These are phyloP conservation scores for Maccullochella peelii DNA, from an alignment of 2,113 vertebrate species.

Conservation along the genomic window DNA sequence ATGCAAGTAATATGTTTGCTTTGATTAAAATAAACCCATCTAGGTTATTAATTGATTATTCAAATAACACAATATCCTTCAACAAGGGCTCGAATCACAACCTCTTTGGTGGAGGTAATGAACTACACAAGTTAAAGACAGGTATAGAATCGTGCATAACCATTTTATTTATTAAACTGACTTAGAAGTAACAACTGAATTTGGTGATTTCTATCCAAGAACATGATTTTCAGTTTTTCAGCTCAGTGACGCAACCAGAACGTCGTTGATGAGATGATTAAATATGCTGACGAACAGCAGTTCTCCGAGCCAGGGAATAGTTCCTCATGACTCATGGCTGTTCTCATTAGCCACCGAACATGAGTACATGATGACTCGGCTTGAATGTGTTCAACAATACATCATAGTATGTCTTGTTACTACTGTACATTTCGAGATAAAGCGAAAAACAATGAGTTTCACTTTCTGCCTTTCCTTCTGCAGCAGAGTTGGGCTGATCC, in stretches of 20 bases:
- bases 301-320: slow-evolving; percentile 3
- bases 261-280: slow-evolving; percentile 29
- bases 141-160: slow-evolving; percentile 9
- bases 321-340: slow-evolving; percentile 19
- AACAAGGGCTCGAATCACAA: background rate
- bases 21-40: too few species aligned
- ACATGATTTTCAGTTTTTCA: slow-evolving; percentile 39
- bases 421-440: slow-evolving; percentile 1
- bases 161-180: slow-evolving; percentile 29
- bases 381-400: background rate
- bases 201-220: slow-evolving; percentile 15
- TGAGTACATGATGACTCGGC: background rate
- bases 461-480: slow-evolving; percentile 16
- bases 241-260: slow-evolving; percentile 40
- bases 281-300: slow-evolving; percentile 41
- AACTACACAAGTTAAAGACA: slow-evolving; percentile 12
- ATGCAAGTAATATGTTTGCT: too few species aligned
- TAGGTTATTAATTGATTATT: too few species aligned
- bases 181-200: slow-evolving; percentile 6
- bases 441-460: slow-evolving; percentile 1
- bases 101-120: background rate
- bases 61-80: too few species aligned
- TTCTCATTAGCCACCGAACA: slow-evolving; percentile 21
- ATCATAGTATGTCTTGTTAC: background rate
- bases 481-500: slow-evolving; percentile 48